Percentiles rank a stretch among this genome's conserved stretches.
Evolutionary conservation across 2,888 invertebrate species (phyloP).

Genomic region (Eristalinus sepulchralis): DNA sequence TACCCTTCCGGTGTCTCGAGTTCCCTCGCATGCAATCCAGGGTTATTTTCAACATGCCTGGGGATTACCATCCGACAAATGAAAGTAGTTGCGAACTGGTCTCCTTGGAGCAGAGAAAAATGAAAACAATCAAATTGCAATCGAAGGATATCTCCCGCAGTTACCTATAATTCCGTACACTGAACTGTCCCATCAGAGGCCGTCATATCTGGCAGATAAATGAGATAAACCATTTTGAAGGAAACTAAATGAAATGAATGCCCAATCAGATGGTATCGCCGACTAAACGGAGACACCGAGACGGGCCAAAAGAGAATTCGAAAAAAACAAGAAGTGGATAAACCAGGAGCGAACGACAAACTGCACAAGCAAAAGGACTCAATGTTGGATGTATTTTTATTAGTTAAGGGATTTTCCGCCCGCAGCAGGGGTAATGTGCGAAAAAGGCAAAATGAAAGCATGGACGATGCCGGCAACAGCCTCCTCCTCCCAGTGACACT

Average conservation of each 20-base stretch:
- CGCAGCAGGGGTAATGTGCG: slow-evolving; percentile 36
- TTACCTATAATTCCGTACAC: background rate
- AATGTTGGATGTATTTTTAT: slow-evolving; percentile 53
- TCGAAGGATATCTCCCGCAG: slow-evolving; percentile 9
- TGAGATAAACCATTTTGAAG: slow-evolving; percentile 21
- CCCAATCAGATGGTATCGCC: slow-evolving; percentile 31
- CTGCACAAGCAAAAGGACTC: slow-evolving; percentile 10
- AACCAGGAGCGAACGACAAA: slow-evolving; percentile 52
- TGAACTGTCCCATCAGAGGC: background rate
- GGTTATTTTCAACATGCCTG: background rate
- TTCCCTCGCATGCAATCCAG: background rate
- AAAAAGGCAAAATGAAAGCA: slow-evolving; percentile 36
- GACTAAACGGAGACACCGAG: background rate
- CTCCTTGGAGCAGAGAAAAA: background rate
- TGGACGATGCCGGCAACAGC: slow-evolving; percentile 36
- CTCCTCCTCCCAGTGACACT: background rate
- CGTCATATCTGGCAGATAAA: slow-evolving; percentile 21
- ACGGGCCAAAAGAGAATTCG: background rate
- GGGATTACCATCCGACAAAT: background rate
- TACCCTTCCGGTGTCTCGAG: slow-evolving; percentile 36
- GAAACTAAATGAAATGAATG: slow-evolving; percentile 19
- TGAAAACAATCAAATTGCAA: slow-evolving; percentile 39
- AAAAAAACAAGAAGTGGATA: slow-evolving; percentile 26
- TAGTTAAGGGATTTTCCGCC: slow-evolving; percentile 57
- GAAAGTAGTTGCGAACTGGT: background rate